These are phyloP conservation scores for Pitangus sulphuratus DNA, from an alignment of 2,797 vertebrate genomes.

Conservation along the genomic window DNA sequence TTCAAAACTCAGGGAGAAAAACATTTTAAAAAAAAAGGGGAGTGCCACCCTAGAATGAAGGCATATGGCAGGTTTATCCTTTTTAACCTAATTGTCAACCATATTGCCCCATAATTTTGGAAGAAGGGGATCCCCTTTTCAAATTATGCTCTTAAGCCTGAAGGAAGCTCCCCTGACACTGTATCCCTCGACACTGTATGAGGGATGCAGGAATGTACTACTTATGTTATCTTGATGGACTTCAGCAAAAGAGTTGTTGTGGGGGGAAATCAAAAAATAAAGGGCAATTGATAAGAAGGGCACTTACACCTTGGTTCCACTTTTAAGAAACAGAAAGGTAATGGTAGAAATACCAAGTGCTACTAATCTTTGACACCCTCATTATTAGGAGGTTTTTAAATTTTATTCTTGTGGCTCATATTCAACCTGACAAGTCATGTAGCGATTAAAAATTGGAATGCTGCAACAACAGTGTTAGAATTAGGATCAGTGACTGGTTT, in stretches of 20 bases:
- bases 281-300: neutral
- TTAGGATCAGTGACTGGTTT: constrained; percentile 93
- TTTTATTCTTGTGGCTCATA: constrained; percentile 86
- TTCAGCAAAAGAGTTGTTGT: neutral
- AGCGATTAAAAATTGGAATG: constrained; percentile 98
- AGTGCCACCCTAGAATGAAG: neutral
- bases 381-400: constrained; percentile 82
- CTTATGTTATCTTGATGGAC: neutral
- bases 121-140: neutral
- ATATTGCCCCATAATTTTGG: neutral
- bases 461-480: constrained; percentile 94
- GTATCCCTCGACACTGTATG: neutral
- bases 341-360: neutral
- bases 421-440: constrained; percentile 96
- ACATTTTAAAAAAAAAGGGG: neutral
- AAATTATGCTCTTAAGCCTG: neutral
- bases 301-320: neutral
- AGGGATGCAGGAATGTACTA: neutral
- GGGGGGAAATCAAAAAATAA: neutral
- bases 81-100: neutral
- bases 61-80: neutral
- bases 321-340: constrained; percentile 30
- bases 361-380: constrained; percentile 43
- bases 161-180: neutral
- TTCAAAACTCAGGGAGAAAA: neutral